Evolutionary conservation across 2,888 invertebrate species (phyloP).

Genomic region (Chelonus formosanus): DNA sequence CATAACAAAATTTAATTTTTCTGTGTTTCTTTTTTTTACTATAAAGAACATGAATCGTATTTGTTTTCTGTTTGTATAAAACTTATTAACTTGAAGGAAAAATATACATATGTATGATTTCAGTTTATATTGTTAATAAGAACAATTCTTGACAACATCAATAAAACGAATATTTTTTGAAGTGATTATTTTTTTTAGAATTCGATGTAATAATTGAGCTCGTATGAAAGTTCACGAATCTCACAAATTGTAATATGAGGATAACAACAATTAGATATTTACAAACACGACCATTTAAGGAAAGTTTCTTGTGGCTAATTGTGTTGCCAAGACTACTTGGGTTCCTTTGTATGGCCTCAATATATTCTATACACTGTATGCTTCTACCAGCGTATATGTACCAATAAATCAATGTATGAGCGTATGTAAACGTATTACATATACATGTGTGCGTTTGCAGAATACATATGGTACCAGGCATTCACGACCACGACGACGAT

Average conservation of each 20-base stretch:
- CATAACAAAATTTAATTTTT: too few species aligned
- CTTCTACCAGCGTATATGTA: too few species aligned
- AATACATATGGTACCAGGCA: conserved; percentile 2
- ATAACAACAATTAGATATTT: conserved; percentile 52
- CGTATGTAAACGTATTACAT: conserved; percentile 4
- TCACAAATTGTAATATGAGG: conserved; percentile 48
- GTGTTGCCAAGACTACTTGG: conserved; percentile 38
- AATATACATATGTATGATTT: too few species aligned
- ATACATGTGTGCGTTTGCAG: not conserved
- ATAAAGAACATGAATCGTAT: too few species aligned
- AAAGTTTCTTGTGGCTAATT: conserved; percentile 51
- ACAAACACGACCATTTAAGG: conserved; percentile 61
- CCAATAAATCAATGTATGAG: conserved; percentile 12
- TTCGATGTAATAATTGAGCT: too few species aligned
- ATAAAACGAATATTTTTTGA: too few species aligned
- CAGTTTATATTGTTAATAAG: too few species aligned
- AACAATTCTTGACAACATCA: too few species aligned
- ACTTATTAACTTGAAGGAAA: too few species aligned
- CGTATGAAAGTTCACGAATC: conserved; percentile 51
- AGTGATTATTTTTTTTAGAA: too few species aligned
- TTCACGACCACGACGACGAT: conserved; percentile 5
- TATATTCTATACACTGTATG: not conserved
- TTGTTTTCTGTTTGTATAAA: too few species aligned
- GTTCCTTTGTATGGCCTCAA: conserved; percentile 12
- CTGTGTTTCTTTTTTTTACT: too few species aligned